Evolutionary conservation across 2,797 vertebrate genomes (phyloP), one percentile per base, ranked within the genome.

Genomic region (Tapirus indicus): DNA sequence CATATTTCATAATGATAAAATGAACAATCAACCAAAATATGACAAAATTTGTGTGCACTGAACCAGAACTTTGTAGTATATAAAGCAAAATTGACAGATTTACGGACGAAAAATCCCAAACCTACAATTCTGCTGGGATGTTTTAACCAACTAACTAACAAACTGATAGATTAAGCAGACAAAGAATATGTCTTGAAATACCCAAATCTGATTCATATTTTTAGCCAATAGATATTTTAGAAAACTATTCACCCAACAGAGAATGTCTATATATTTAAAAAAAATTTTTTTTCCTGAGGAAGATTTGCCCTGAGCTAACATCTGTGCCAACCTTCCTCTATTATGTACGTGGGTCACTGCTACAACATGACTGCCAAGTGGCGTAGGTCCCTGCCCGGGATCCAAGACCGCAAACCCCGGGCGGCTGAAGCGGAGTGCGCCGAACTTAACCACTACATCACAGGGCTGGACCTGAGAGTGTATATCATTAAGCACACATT

Each of bases 11-110:
- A 83, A 52, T 17, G 17, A 68, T 54, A 64, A 94, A 84, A 84
- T 80, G 32, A 95, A 74, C 9, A 71, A 69, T 66, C 74, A 64
- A 64, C 60, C 23, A 71, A 95, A 97, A 95, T 32, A 75, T 20
- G 56, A 44, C 10, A 41, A n/a, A 86, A 78, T 10, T 17, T 62
- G 5, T 7, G 11, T 54, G 52, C 41, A 62, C 3, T 58, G 60
- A 90, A 58, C 32, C 71, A 62, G 54, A 96, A 88, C 20, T 82
- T 54, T 62, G 62, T 29, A 91, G 47, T 54, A 58, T 20, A 54
- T 56, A 88, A 91, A 97, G 47, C 25, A 86, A 66, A 20, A 62
- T 27, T 52, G 71, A 44, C 13, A 90, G 27, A 96, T 83, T 78
- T 92, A 49, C 12, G 56, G 52, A 32, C 2, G 21, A 6, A 75